phyloP scores from a whole-genome alignment of 37 sponge, comb jelly and placozoan species.

The Amphimedon queenslandica region DNA sequence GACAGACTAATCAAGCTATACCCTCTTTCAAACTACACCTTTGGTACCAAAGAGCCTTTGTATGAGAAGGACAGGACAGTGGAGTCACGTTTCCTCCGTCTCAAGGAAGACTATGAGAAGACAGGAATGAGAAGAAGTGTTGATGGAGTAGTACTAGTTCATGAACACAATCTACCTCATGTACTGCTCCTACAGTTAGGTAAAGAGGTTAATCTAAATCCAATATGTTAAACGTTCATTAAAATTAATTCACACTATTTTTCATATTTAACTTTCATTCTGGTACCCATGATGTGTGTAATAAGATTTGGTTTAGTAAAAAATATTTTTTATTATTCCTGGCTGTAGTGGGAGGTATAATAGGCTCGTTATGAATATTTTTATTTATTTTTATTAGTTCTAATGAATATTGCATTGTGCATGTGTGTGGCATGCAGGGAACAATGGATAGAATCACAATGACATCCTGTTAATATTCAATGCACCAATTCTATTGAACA shows the following conservation, averaged over 20 bases:
- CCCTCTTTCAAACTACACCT: constrained; percentile 98
- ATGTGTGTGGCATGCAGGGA: too few species aligned
- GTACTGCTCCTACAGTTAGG: constrained; percentile 94
- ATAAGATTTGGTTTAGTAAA: too few species aligned
- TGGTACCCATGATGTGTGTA: too few species aligned
- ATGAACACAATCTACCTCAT: constrained; percentile 97
- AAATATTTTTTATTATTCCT: too few species aligned
- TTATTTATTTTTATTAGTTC: too few species aligned
- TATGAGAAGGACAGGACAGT: constrained; percentile 99
- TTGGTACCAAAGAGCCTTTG: constrained; percentile 97
- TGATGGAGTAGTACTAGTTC: constrained; percentile 95
- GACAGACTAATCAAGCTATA: constrained; percentile 69
- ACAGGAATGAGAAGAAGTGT: constrained; percentile 86
- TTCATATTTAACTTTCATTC: neutral
- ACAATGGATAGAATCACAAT: too few species aligned
- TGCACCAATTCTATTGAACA: too few species aligned
- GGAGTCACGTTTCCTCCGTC: constrained; percentile 85
- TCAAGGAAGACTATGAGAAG: constrained; percentile 90
- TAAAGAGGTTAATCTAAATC: constrained; percentile 70
- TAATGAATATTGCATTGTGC: too few species aligned
- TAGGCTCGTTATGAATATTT: too few species aligned
- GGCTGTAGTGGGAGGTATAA: too few species aligned
- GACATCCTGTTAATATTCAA: too few species aligned
- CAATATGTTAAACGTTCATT: constrained; percentile 43
- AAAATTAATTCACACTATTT: too few species aligned